A percentile compares a stretch with the other conserved stretches of the same genome.
phyloP scores from a whole-genome alignment of 2,113 vertebrate species.

The Ophiodon elongatus region DNA sequence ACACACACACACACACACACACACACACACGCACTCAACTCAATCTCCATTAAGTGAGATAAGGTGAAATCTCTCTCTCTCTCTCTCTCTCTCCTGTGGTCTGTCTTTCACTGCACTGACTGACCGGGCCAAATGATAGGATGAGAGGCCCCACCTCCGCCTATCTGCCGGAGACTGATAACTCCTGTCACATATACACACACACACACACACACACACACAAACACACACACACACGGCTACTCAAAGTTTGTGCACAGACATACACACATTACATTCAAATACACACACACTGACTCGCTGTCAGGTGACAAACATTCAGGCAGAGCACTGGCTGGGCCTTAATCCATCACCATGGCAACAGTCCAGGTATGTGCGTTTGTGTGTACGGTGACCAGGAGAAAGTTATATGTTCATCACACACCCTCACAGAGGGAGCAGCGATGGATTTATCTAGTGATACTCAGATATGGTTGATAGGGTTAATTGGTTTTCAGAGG shows the following conservation, averaged over 20 bases:
- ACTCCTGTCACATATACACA: slow-evolving; percentile 46
- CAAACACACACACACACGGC: neutral
- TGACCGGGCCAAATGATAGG: slow-evolving; percentile 42
- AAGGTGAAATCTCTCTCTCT: slow-evolving; percentile 58
- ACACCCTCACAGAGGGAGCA: slow-evolving; percentile 33
- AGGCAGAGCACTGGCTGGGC: slow-evolving; percentile 38
- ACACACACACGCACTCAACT: slow-evolving; percentile 30
- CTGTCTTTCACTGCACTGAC: slow-evolving; percentile 41
- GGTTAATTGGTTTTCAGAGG: slow-evolving; percentile 82
- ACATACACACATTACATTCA: slow-evolving; percentile 20
- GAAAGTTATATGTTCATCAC: slow-evolving; percentile 48
- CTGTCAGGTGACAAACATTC: slow-evolving; percentile 45
- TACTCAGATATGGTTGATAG: slow-evolving; percentile 73
- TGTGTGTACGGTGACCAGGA: slow-evolving; percentile 11
- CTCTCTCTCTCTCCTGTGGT: slow-evolving; percentile 41
- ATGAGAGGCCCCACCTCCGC: slow-evolving; percentile 39
- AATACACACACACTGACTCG: slow-evolving; percentile 2
- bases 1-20: neutral
- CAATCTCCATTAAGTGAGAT: slow-evolving; percentile 52
- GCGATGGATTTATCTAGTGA: slow-evolving; percentile 71
- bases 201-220: slow-evolving; percentile 30
- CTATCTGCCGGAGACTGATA: slow-evolving; percentile 63
- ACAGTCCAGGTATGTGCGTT: slow-evolving; percentile 36
- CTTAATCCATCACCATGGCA: slow-evolving; percentile 63
- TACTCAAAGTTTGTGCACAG: slow-evolving; percentile 38